phyloP scores from a whole-genome alignment of 2,888 invertebrate genomes.

The Dicranocentrus wangi region DNA sequence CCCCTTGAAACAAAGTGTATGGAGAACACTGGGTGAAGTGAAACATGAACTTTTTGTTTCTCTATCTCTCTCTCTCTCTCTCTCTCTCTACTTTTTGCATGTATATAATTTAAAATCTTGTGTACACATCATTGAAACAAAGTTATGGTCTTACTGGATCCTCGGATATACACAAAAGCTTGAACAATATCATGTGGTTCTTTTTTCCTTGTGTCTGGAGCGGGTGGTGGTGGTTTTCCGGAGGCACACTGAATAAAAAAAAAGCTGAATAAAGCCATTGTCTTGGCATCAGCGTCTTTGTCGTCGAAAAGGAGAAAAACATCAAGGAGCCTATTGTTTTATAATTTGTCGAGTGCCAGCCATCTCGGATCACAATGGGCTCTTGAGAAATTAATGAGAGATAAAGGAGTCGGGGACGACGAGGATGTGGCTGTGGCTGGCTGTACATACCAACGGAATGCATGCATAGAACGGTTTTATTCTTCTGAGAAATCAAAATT shows the following conservation, averaged over 20 bases:
- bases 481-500: slow-evolving; percentile 41
- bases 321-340: slow-evolving; percentile 64
- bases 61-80: no score
- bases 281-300: slow-evolving; percentile 35
- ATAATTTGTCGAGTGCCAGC: slow-evolving; percentile 70
- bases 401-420: slow-evolving; percentile 38
- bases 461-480: neutral
- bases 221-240: slow-evolving; percentile 41
- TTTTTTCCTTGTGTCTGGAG: neutral
- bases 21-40: neutral
- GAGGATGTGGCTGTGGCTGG: slow-evolving; percentile 27
- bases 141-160: slow-evolving; percentile 10
- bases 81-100: neutral
- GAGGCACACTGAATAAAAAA: slow-evolving; percentile 38
- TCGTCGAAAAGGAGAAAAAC: slow-evolving; percentile 41
- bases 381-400: slow-evolving; percentile 60
- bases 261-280: slow-evolving; percentile 64
- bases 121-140: slow-evolving; percentile 34
- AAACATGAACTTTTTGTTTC: neutral
- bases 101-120: slow-evolving; percentile 25
- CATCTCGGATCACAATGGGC: slow-evolving; percentile 56
- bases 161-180: neutral
- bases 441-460: slow-evolving; percentile 3
- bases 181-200: neutral
- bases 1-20: neutral